These are phyloP conservation scores for Seriola aureovittata DNA, from an alignment of 2,113 vertebrate genomes.

Conservation along the genomic window DNA sequence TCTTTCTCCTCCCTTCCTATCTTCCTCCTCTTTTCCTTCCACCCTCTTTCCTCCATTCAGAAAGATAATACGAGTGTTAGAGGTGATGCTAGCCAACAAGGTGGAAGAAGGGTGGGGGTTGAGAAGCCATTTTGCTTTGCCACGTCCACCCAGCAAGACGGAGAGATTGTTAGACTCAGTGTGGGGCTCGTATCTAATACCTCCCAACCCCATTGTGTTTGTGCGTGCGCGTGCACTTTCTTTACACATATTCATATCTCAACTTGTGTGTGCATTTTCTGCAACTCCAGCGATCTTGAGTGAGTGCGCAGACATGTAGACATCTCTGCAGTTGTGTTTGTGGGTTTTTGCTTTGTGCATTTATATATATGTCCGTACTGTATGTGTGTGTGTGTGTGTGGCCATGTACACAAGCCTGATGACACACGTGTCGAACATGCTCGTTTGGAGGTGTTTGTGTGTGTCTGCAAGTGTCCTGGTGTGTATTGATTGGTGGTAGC, in stretches of 20 bases:
- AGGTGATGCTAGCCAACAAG: constrained; percentile 13
- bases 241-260: constrained; percentile 1
- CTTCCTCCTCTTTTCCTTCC: neutral
- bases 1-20: neutral
- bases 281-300: constrained; percentile 9
- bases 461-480: constrained; percentile 87
- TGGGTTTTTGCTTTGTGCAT: neutral
- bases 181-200: constrained; percentile 84
- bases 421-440: constrained; percentile 48
- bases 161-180: constrained; percentile 84
- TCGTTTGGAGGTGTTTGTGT: constrained; percentile 69
- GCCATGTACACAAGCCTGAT: neutral
- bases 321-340: constrained; percentile 16
- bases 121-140: constrained; percentile 69
- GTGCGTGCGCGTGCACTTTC: constrained; percentile 30
- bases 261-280: constrained; percentile 23
- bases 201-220: constrained; percentile 22
- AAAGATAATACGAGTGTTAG: constrained; percentile 80
- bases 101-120: neutral
- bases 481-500: constrained; percentile 96
- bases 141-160: constrained; percentile 56
- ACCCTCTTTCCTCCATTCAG: constrained; percentile 16
- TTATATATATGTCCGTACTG: neutral
- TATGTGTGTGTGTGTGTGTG: constrained; percentile 3
- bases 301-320: constrained; percentile 77